Conservation (phyloP, 2,888 invertebrate genomes). For the Monoplex corrugatus region DNA sequence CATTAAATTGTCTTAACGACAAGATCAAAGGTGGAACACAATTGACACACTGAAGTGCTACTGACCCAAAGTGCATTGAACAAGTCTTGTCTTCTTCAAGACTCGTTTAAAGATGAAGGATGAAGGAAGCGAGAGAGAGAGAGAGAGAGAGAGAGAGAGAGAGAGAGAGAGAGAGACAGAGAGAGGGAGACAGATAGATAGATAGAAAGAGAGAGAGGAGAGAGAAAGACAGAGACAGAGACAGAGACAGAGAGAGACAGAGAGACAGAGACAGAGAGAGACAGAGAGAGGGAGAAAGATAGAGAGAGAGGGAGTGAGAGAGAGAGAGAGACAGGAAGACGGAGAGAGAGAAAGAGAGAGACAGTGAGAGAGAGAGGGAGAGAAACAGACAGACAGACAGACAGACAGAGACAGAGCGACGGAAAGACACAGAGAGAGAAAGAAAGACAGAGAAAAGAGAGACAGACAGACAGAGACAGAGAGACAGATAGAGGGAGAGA, state of each 20-base stretch:
- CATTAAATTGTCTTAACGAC: no score
- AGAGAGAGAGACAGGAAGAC: neutral
- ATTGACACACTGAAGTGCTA: no score
- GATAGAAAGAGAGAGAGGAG: neutral
- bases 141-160: neutral
- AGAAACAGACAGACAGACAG: neutral
- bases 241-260: neutral
- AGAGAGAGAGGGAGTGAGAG: neutral
- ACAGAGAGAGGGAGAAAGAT: no score
- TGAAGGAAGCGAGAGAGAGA: conserved; percentile 13
- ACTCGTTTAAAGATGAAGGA: no score
- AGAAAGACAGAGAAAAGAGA: neutral
- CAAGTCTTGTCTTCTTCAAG: no score
- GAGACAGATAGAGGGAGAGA: no score
- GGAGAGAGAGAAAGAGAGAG: conserved; percentile 22
- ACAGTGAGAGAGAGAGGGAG: conserved; percentile 8
- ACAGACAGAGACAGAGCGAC: neutral
- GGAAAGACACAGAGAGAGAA: neutral
- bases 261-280: neutral
- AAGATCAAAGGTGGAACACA: no score
- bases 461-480: no score
- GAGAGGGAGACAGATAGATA: neutral
- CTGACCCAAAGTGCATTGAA: no score
- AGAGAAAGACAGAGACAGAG: conserved; percentile 4
- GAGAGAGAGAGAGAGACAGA: neutral